Evolutionary conservation across 1,140 invertebrate genomes (phyloP), one percentile per base, ranked within the genome.

Genomic region (Euschistus heros): DNA sequence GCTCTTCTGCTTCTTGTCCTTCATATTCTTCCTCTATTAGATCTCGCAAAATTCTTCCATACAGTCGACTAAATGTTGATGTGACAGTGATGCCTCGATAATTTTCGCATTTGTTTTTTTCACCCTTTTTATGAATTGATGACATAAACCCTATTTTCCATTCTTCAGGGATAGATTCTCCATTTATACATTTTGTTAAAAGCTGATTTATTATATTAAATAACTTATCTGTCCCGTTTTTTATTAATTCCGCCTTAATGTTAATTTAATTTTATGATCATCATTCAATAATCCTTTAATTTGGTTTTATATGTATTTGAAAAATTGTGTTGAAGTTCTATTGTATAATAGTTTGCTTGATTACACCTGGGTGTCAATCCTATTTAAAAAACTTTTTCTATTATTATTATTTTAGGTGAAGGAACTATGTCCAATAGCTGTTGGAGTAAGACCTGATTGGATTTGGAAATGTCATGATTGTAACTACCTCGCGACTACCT

Each of bases 391-490:
- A 54, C 50, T 15, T 8, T 59, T 59, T 4, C 15, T 57, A 57
- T 30, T 27, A 24, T 61, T 61, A 18, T 61, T 44, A 52, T 67
- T 67, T 60, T 24, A 68, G 67, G 50, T 68, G 10, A 66, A 62
- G 37, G 52, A 66, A 50, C 22, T 46, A 0, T 62, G 44, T 37
- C 57, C 60, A 17, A 20, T 62, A 27, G 33, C 64, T 2, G 42
- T 52, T 1, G 54, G 54, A 44, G 68, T 70, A 14, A 57, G 27
- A 27, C 66, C 69, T 18, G 68, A 70, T n/a, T 70, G 69, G 69
- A 63, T 70, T 60, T 69, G 64, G 66, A 63, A 60, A 20, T 69
- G 68, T 62, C 65, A 69, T 59, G 69, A 70, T 68, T 66, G 66
- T 26, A 59, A 62, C 24, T 59, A 57, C 63, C 44, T 68, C n/a